Percentiles rank a stretch among this genome's conserved stretches.
These are phyloP conservation scores for Leuciscus idus DNA, from an alignment of 2,113 vertebrate species.

Conservation along the genomic window DNA sequence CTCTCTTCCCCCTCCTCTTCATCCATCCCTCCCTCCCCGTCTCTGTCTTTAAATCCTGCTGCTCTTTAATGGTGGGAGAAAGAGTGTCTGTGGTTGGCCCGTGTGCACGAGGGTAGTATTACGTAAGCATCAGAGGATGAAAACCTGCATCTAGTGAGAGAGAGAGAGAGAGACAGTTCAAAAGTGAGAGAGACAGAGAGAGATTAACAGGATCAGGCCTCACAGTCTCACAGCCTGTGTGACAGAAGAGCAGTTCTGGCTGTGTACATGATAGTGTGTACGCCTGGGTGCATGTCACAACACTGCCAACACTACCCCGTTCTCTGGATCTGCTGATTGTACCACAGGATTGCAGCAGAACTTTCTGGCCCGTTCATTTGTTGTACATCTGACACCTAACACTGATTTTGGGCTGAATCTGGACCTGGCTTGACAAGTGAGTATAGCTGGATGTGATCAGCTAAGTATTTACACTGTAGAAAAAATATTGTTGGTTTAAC, in stretches of 20 bases:
- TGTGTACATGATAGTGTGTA: slow-evolving; percentile 25
- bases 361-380: slow-evolving; percentile 22
- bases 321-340: background rate
- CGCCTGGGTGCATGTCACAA: background rate
- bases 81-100: slow-evolving; percentile 29
- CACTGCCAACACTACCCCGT: background rate
- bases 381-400: slow-evolving; percentile 17
- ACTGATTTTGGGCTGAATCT: background rate
- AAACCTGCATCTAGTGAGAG: slow-evolving; percentile 25
- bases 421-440: slow-evolving; percentile 20
- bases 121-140: slow-evolving; percentile 53
- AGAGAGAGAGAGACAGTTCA: slow-evolving; percentile 10
- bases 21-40: background rate
- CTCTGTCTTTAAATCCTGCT: slow-evolving; percentile 49
- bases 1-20: background rate
- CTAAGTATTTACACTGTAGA: background rate
- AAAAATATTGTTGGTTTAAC: too few species aligned
- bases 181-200: slow-evolving; percentile 14
- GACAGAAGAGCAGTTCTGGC: slow-evolving; percentile 11
- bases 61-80: slow-evolving; percentile 37
- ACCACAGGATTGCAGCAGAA: background rate
- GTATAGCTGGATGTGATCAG: background rate
- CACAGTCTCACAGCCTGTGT: slow-evolving; percentile 6
- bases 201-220: slow-evolving; percentile 31
- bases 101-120: slow-evolving; percentile 39